phyloP scores from a whole-genome alignment of 2,113 vertebrate species.

The Siniperca chuatsi region DNA sequence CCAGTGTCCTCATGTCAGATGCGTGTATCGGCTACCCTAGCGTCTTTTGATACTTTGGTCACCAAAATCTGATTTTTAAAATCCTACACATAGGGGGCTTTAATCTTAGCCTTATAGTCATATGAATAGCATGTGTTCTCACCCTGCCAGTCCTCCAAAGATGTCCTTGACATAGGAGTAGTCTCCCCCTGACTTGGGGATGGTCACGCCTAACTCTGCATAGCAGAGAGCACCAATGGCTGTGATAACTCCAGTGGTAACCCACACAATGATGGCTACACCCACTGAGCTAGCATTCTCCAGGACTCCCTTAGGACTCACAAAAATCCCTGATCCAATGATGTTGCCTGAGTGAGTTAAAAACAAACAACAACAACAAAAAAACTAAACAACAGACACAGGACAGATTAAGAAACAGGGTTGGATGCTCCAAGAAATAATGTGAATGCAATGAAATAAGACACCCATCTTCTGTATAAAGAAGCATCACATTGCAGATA shows the following conservation, averaged over 20 bases:
- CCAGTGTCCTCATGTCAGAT: background rate
- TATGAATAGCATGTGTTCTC: conserved; percentile 54
- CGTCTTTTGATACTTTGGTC: background rate
- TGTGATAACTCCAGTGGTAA: conserved; percentile 85
- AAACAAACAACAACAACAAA: background rate
- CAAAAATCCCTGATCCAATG: conserved; percentile 90
- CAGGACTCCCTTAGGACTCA: conserved; percentile 89
- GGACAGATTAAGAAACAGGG: background rate
- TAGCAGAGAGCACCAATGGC: conserved; percentile 90
- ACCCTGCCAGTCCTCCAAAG: conserved; percentile 89
- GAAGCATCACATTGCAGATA: background rate
- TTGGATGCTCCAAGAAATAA: background rate
- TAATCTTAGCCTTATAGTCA: background rate
- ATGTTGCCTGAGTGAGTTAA: conserved; percentile 84
- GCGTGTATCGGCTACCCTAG: background rate
- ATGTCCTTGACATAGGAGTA: conserved; percentile 90
- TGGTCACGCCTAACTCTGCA: conserved; percentile 89
- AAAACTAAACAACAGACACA: background rate
- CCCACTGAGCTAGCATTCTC: conserved; percentile 88
- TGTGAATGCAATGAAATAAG: background rate
- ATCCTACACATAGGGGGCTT: background rate
- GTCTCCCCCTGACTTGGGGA: conserved; percentile 90
- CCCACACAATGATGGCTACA: conserved; percentile 87
- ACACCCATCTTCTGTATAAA: background rate
- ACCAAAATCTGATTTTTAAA: background rate